Base-by-base conservation (phyloP, 2,113 vertebrate species). In the Phyllostomus discolor region DNA sequence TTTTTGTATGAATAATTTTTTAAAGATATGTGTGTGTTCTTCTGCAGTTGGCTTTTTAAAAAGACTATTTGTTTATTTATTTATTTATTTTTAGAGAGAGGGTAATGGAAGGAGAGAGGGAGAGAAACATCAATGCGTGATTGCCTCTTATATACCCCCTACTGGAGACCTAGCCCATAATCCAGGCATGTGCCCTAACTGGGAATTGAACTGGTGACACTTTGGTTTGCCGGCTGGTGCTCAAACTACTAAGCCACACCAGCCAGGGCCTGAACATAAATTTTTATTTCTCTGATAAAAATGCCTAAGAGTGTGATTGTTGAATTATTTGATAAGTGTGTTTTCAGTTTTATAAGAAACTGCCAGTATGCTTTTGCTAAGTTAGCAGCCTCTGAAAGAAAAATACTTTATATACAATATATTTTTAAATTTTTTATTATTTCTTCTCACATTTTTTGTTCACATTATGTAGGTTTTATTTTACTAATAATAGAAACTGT, bases 261-360 rank as follows among this genome's bases (percentile, higher is more conserved):
- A 59, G 22, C 57, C 22, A 59, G 57, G 22, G 57, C 54, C 54
- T 57, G 54, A 73, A 92, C 11, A 15, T 85, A 54, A 31, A 33
- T 26, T 82, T 91, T 92, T 90, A 22, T 76, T 95, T 67, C 12
- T 80, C 22, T 57, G 66, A 26, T 24, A 28, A 82, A 91, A 87
- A 70, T 90, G 28, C 33, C 35, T 1, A 59, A 82, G 19, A 81
- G 22, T 69, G 0, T 3, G 24, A 6, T 82, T 89, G 75, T 52
- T 43, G 2, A 82, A 22, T 90, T 28, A 16, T 89, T 95, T 89
- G 50, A 31, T 76, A 76, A 87, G 2, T 57, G 1, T 82, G 64
- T 79, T 92, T 96, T 92, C 64, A 66, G 62, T 88, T 88, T 84
- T 52, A 78, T 64, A 69, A 90, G 75, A 94, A 78, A 70, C 20